These are phyloP conservation scores for Scopus umbretta DNA, from an alignment of 2,113 vertebrate genomes.

Conservation along the genomic window DNA sequence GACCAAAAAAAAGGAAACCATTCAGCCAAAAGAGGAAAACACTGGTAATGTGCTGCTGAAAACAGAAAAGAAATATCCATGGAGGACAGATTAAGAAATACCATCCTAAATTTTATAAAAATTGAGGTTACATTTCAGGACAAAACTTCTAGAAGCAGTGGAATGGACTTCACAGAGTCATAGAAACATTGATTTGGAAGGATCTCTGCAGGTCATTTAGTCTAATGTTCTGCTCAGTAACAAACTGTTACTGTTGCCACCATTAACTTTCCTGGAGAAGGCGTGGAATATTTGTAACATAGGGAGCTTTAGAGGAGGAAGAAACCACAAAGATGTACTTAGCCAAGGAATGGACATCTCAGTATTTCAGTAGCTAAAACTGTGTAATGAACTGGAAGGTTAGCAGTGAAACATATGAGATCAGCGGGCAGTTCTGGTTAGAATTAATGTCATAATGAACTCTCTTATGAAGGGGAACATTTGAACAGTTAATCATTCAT, in stretches of 20 bases:
- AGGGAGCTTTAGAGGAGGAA: not conserved
- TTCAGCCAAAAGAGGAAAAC: not conserved
- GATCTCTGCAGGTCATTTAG: not conserved
- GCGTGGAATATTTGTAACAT: not conserved
- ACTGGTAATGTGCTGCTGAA: not conserved
- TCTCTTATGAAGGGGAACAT: not conserved
- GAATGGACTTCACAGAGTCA: not conserved
- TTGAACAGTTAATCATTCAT: not conserved
- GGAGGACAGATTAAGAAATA: not conserved
- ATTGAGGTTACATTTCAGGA: not conserved
- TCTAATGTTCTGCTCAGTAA: not conserved
- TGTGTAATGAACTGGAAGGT: not conserved
- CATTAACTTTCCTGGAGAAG: not conserved
- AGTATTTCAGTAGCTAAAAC: not conserved
- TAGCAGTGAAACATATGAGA: not conserved
- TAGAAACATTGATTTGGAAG: not conserved
- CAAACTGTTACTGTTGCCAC: not conserved
- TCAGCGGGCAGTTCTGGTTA: not conserved
- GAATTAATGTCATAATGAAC: not conserved
- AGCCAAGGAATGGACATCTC: not conserved
- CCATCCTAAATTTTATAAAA: not conserved
- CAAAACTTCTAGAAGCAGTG: not conserved
- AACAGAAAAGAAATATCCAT: not conserved
- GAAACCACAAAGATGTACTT: not conserved
- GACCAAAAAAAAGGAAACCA: not conserved